Percentiles rank a stretch among this genome's conserved stretches.
phyloP scores from a whole-genome alignment of 2,888 invertebrate species.

The Apotomis capreana region DNA sequence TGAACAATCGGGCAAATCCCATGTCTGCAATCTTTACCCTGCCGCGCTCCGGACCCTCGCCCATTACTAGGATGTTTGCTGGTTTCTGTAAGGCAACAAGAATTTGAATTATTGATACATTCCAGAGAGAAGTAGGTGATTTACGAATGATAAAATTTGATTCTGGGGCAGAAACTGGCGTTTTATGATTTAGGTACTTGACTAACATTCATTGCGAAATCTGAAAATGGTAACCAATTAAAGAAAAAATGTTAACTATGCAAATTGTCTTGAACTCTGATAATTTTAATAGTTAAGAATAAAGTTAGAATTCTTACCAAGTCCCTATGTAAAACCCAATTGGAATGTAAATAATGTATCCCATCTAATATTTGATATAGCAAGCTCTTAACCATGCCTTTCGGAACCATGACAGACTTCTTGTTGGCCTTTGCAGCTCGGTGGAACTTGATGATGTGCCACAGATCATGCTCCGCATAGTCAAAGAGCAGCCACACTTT shows the following conservation, averaged over 20 bases:
- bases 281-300: neutral
- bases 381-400: constrained; percentile 98
- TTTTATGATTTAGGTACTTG: too few species aligned
- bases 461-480: constrained; percentile 99
- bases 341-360: constrained; percentile 99
- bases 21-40: constrained; percentile 99
- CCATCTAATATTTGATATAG: constrained; percentile 99
- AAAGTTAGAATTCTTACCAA: constrained; percentile 83
- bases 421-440: constrained; percentile 98
- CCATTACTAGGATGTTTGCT: constrained; percentile 99
- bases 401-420: constrained; percentile 97
- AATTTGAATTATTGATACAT: neutral
- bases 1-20: constrained; percentile 99
- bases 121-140: too few species aligned
- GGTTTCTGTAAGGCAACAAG: constrained; percentile 89
- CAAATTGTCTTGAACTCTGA: too few species aligned
- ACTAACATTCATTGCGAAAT: too few species aligned
- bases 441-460: constrained; percentile 99
- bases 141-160: too few species aligned
- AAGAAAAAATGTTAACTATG: too few species aligned
- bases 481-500: constrained; percentile 99
- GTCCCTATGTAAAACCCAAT: constrained; percentile 99
- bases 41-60: constrained; percentile 98
- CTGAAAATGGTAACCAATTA: too few species aligned
- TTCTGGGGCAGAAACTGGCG: too few species aligned